A percentile compares a stretch with the other conserved stretches of the same genome.
Evolutionary conservation across 2,113 vertebrate species (phyloP).

Genomic region (Heterochromis multidens): DNA sequence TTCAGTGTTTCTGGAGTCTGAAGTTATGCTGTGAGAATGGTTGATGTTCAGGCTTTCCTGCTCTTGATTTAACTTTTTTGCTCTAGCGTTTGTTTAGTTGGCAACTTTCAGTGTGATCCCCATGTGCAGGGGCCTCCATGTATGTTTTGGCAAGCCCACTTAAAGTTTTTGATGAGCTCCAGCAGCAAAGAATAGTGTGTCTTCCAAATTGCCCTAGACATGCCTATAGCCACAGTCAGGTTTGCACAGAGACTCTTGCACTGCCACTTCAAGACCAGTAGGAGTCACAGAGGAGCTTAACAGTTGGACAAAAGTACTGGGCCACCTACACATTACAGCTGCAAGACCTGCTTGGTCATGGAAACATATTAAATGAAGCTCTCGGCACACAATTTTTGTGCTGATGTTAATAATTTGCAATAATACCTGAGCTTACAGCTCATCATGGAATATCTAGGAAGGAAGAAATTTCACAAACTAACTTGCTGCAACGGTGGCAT

Average conservation of each 20-base stretch:
- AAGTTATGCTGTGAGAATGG: background rate
- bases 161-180: background rate
- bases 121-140: background rate
- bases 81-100: background rate
- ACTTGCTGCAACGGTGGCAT: background rate
- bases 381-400: background rate
- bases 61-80: background rate
- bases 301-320: too few species aligned
- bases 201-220: background rate
- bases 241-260: background rate
- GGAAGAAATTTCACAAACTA: accelerated
- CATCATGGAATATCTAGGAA: background rate
- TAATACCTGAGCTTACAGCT: background rate
- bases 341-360: too few species aligned
- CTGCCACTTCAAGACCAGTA: background rate
- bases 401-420: background rate
- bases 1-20: background rate
- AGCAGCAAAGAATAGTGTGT: background rate
- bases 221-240: background rate
- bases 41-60: background rate
- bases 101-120: background rate
- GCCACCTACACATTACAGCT: too few species aligned
- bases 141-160: background rate
- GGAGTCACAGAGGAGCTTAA: too few species aligned
- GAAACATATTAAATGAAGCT: background rate